Evolutionary conservation across 2,888 invertebrate species (phyloP), one percentile per base, ranked within the genome.

Genomic region (Automeris io): DNA sequence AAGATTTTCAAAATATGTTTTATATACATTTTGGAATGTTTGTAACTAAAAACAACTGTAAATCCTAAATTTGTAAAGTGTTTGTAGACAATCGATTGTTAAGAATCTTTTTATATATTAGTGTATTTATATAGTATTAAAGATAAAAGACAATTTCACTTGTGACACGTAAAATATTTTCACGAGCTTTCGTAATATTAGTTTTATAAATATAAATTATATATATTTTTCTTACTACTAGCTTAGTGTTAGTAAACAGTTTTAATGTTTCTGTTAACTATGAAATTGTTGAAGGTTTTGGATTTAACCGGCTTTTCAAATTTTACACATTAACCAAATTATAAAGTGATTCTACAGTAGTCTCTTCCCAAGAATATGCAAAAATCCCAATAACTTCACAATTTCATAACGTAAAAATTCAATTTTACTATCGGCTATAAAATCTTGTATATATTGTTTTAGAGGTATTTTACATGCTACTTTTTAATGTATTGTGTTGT

Each of bases 221-320:
- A 76, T 83, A 80, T 85, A 83, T 85, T 85, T 85, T 85, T 83
- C 77, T 78, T 85, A 85, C 81, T 75, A 70, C 61, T 81, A 82
- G 72, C 55, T 60, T 76, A 75, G 76, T 53, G 43, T 57, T 73
- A 61, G 65, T 51, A 61, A 46, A 51, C 18, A 34, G 16, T 34
- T 7, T 5, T 40, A 25, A 26, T 13, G 12, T 18, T 21, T 33
- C 21, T 41, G 34, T 29, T 40, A 25, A 18, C 18, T 33, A 8
- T 11, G 16, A 8, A 21, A 26, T 18, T 34, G 9, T 12, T n/a
- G n/a, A 33, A 19, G 19, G 18, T 34, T 34, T 34, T 11, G n/a
- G 16, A 18, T 34, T 3, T 33, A 11, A n/a, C n/a, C n/a, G n/a
- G n/a, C n/a, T n/a, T n/a, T n/a, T n/a, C n/a, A n/a, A n/a, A n/a